A percentile compares a stretch with the other conserved stretches of the same genome.
Evolutionary conservation across 2,888 invertebrate genomes (phyloP).

Genomic region (Archips xylosteana): DNA sequence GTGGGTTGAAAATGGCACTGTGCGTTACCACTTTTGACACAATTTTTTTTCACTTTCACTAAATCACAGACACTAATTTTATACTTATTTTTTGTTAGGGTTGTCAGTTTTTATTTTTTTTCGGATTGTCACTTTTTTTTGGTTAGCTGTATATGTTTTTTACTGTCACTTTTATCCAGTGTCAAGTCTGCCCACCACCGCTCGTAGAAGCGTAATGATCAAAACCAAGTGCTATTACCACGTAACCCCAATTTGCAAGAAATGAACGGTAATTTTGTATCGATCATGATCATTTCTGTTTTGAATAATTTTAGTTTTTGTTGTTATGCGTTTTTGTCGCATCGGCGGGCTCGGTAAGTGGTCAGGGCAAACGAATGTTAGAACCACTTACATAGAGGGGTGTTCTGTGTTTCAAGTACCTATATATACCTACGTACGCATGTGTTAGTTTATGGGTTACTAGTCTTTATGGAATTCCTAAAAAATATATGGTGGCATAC

Average conservation of each 20-base stretch:
- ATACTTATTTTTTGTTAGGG: background rate
- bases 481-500: no score
- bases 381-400: background rate
- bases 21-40: no score
- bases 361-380: background rate
- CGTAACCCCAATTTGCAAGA: slow-evolving; percentile 60
- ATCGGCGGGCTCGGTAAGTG: slow-evolving; percentile 16
- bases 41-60: no score
- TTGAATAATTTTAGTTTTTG: slow-evolving; percentile 29
- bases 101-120: background rate
- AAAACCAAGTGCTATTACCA: slow-evolving; percentile 61
- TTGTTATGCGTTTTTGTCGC: slow-evolving; percentile 25
- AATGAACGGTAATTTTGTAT: slow-evolving; percentile 59
- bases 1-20: no score
- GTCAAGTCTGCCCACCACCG: slow-evolving; percentile 53
- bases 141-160: background rate
- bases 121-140: background rate
- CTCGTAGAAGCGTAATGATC: slow-evolving; percentile 60
- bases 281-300: slow-evolving; percentile 48
- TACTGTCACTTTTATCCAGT: slow-evolving; percentile 38
- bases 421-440: no score
- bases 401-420: background rate
- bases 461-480: no score
- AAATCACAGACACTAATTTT: no score
- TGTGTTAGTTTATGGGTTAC: no score